Conservation (phyloP, 2,113 vertebrate species). For the Pungitius pungitius region DNA sequence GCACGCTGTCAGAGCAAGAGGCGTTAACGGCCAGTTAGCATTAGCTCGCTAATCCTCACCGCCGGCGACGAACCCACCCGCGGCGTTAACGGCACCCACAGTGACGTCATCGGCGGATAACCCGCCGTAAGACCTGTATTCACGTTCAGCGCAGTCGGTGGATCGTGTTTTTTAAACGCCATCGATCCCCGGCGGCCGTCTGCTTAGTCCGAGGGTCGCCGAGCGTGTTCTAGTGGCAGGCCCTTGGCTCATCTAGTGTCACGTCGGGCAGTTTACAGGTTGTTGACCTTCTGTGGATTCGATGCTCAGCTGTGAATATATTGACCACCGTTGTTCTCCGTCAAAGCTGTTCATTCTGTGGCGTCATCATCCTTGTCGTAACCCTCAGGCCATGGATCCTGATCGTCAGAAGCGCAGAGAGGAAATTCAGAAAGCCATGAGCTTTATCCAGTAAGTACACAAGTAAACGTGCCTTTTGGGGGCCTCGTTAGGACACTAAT, state of each 20-base stretch:
- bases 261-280: not conserved
- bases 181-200: not conserved
- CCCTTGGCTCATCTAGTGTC: not conserved
- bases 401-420: constrained; percentile 94
- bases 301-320: too few species aligned
- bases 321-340: not conserved
- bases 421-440: constrained; percentile 96
- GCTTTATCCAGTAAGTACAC: constrained; percentile 94
- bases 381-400: constrained; percentile 81
- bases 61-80: not conserved
- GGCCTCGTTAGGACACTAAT: not conserved
- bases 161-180: not conserved
- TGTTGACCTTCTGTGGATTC: not conserved
- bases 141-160: not conserved
- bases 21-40: not conserved
- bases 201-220: constrained; percentile 17
- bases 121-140: not conserved
- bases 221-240: constrained; percentile 27
- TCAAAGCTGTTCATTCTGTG: not conserved
- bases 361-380: constrained; percentile 23
- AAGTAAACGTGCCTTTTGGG: too few species aligned
- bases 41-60: constrained; percentile 13
- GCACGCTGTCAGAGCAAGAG: constrained; percentile 19
- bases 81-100: not conserved
- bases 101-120: not conserved